Percentiles rank a stretch among this genome's conserved stretches.
These are phyloP conservation scores for Polyommatus iphigenia DNA, from an alignment of 2,888 invertebrate genomes.

Conservation along the genomic window DNA sequence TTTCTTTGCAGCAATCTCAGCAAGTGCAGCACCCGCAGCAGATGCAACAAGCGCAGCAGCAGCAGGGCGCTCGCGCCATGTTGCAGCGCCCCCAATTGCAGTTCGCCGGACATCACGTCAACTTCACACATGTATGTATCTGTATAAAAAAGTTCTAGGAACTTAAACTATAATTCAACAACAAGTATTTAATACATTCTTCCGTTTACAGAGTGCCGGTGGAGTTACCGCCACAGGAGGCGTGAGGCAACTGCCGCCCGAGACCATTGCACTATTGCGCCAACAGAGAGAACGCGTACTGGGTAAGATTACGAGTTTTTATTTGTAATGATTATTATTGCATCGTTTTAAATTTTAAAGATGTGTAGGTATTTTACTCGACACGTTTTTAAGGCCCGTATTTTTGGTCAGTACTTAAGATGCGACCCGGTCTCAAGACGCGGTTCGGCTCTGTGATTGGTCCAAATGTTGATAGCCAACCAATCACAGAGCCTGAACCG, in stretches of 20 bases:
- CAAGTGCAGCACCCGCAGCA: slow-evolving; percentile 33
- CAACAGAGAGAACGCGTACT: slow-evolving; percentile 74
- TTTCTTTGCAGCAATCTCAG: slow-evolving; percentile 22
- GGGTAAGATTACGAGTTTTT: slow-evolving; percentile 41
- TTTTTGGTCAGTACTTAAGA: no score
- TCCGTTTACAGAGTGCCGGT: slow-evolving; percentile 37
- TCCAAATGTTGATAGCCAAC: no score
- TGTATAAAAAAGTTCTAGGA: background rate
- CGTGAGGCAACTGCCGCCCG: slow-evolving; percentile 80
- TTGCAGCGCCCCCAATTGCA: slow-evolving; percentile 63
- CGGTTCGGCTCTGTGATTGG: no score
- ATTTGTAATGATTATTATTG: no score
- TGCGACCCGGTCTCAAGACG: no score
- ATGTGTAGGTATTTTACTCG: no score
- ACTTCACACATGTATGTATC: slow-evolving; percentile 64
- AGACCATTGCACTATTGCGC: slow-evolving; percentile 81
- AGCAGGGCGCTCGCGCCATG: slow-evolving; percentile 39
- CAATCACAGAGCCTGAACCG: no score
- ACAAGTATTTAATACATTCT: background rate
- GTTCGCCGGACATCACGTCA: slow-evolving; percentile 63
- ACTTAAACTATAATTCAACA: background rate
- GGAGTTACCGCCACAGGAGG: slow-evolving; percentile 51
- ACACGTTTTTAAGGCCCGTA: no score
- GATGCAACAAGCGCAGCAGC: slow-evolving; percentile 33
- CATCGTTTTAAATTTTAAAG: no score